Conservation (phyloP, 1,140 invertebrate species). For the Saccostrea echinata region DNA sequence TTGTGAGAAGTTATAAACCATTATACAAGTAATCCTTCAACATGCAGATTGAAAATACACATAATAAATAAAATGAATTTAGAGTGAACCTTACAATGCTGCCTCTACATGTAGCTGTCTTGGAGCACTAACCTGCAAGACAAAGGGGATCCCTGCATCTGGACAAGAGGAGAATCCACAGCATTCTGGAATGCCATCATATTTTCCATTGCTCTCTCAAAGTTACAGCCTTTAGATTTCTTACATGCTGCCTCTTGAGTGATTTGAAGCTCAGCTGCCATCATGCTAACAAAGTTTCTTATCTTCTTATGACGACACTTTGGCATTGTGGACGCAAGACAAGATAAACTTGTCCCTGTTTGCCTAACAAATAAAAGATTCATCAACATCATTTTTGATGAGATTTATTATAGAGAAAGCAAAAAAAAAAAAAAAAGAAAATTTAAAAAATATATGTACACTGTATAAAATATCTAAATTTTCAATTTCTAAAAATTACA, state of each 20-base stretch:
- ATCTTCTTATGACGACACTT: constrained; percentile 3
- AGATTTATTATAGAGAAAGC: too few relatives aligned
- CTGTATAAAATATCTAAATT: too few relatives aligned
- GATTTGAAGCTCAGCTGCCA: not conserved
- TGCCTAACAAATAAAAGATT: not conserved
- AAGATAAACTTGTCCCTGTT: not conserved
- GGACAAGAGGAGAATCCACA: not conserved
- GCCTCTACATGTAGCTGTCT: not conserved
- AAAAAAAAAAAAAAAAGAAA: too few relatives aligned
- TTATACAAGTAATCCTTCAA: too few relatives aligned
- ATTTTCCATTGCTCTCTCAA: constrained; percentile 14
- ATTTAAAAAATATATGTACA: too few relatives aligned
- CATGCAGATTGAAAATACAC: too few relatives aligned
- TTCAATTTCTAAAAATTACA: too few relatives aligned
- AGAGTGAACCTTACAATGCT: too few relatives aligned
- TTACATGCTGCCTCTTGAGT: not conserved
- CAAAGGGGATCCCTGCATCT: not conserved
- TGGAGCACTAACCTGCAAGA: not conserved
- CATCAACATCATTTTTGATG: too few relatives aligned
- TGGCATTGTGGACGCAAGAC: not conserved
- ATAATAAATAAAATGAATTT: too few relatives aligned
- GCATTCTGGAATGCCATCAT: constrained; percentile 1
- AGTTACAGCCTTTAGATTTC: constrained; percentile 18
- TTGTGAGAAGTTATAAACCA: too few relatives aligned
- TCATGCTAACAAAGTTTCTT: not conserved